These are phyloP conservation scores for Drosophila niveifrons DNA, from an alignment of 2,888 invertebrate species.

Conservation along the genomic window DNA sequence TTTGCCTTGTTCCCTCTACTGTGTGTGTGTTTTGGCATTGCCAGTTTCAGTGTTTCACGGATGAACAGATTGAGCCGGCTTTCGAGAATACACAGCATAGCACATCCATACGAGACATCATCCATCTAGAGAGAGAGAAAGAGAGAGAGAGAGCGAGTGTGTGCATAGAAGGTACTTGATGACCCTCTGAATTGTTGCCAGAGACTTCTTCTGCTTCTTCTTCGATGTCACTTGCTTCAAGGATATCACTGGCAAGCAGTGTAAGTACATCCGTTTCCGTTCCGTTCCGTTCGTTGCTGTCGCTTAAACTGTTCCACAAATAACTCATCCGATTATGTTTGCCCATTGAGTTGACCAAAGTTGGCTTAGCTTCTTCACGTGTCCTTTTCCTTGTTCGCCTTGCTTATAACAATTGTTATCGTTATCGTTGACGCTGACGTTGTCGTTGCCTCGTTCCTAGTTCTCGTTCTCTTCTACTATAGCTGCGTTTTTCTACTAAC, in stretches of 20 bases:
- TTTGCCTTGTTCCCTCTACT: constrained; percentile 24
- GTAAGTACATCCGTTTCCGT: constrained; percentile 71
- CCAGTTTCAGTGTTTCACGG: constrained; percentile 42
- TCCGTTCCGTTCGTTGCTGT: constrained; percentile 3
- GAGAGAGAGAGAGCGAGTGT: not conserved
- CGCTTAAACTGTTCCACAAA: constrained; percentile 27
- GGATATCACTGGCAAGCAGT: constrained; percentile 66
- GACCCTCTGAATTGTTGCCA: constrained; percentile 49
- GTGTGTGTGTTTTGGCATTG: constrained; percentile 11
- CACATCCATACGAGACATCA: constrained; percentile 16
- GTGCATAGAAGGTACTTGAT: constrained; percentile 45
- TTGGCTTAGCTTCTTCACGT: constrained; percentile 38
- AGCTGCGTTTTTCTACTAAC: constrained; percentile 64
- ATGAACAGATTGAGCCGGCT: constrained; percentile 67
- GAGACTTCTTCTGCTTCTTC: not conserved
- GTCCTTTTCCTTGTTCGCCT: constrained; percentile 26
- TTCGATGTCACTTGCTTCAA: constrained; percentile 73
- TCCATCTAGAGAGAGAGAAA: not conserved
- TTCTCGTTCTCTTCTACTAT: constrained; percentile 13
- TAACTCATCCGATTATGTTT: constrained; percentile 65
- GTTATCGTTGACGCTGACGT: constrained; percentile 29
- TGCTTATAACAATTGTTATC: constrained; percentile 60
- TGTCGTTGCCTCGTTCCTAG: constrained; percentile 7
- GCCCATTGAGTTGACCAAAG: constrained; percentile 58
- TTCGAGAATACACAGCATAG: constrained; percentile 35